These are phyloP conservation scores for human (Homo sapiens) DNA, from an alignment of 2,113 vertebrate genomes.

Conservation along the genomic window DNA sequence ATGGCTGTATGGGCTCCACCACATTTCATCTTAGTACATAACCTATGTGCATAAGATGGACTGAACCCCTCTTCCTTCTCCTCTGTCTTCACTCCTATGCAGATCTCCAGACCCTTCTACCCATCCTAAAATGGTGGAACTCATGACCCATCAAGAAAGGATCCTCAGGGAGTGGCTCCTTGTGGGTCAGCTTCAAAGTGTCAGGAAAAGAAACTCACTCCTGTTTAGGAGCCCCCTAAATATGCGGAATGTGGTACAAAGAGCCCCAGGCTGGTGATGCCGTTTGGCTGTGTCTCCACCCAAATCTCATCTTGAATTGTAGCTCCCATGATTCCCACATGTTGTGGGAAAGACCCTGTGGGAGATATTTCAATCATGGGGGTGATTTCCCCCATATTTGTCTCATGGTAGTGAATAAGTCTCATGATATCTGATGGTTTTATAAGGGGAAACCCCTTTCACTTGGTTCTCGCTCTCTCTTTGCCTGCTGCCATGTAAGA, in stretches of 20 bases:
- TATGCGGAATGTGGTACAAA: background rate
- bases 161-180: background rate
- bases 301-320: no score
- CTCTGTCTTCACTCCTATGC: background rate
- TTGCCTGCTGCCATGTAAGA: no score
- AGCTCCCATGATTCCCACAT: no score
- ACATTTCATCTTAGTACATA: background rate
- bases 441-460: no score
- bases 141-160: background rate
- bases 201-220: background rate
- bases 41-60: background rate
- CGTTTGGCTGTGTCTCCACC: no score
- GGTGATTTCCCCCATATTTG: no score
- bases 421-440: no score
- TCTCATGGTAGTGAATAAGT: no score
- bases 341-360: no score
- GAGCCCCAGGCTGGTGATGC: background rate
- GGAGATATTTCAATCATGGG: no score
- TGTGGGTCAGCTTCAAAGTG: background rate
- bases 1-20: background rate
- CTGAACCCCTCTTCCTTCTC: accelerated
- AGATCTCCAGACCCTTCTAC: background rate
- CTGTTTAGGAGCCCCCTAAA: background rate
- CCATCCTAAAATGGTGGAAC: background rate
- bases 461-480: no score